These are phyloP conservation scores for Tubulanus polymorphus DNA, from an alignment of 2,888 invertebrate species.

Conservation along the genomic window DNA sequence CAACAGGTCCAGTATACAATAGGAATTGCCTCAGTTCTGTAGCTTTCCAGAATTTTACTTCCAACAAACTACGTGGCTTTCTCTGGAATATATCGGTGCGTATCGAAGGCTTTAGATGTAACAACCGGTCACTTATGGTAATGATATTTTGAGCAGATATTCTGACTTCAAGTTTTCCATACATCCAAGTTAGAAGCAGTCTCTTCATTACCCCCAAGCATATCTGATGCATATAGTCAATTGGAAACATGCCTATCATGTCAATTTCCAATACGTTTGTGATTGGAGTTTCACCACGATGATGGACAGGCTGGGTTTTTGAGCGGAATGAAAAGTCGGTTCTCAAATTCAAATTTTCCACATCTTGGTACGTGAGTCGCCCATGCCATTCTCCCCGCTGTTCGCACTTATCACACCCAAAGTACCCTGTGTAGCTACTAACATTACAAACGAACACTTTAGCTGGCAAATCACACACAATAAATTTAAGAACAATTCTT, in stretches of 20 bases:
- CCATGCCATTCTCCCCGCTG: too few relatives aligned
- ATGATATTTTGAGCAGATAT: conserved; percentile 9
- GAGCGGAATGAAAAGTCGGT: conserved; percentile 5
- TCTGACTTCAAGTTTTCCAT: conserved; percentile 20
- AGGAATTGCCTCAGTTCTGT: conserved; percentile 35
- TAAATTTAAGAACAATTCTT: too few relatives aligned
- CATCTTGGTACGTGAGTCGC: neutral
- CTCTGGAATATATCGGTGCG: conserved; percentile 33
- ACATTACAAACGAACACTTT: conserved; percentile 13
- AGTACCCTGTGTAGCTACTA: conserved; percentile 14
- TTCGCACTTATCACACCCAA: conserved; percentile 13
- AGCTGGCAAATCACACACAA: conserved; percentile 22
- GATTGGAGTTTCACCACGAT: conserved; percentile 12
- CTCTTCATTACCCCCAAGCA: conserved; percentile 40
- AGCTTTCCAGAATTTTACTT: conserved; percentile 35
- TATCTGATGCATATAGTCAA: conserved; percentile 34
- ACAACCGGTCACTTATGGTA: conserved; percentile 12
- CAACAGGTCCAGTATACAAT: conserved; percentile 29
- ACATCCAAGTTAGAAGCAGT: conserved; percentile 26
- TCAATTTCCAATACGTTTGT: conserved; percentile 9
- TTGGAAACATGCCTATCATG: conserved; percentile 13
- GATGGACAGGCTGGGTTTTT: conserved; percentile 10
- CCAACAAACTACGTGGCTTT: conserved; percentile 27
- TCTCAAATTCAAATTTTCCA: neutral
- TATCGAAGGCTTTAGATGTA: conserved; percentile 8